Conservation (phyloP, 2,797 vertebrate species). For the Chromobotia macracanthus region DNA sequence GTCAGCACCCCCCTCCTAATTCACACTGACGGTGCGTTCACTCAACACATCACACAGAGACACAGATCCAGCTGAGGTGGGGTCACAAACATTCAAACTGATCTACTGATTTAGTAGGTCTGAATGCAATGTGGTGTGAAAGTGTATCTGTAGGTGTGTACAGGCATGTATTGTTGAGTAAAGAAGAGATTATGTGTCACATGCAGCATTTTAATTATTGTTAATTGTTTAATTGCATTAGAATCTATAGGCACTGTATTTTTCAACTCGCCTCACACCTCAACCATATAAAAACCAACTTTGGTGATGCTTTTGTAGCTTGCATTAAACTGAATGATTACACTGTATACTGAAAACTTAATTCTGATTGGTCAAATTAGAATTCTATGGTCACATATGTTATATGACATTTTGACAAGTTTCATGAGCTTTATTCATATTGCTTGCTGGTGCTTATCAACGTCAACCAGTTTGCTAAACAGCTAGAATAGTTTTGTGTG, state of each 20-base stretch:
- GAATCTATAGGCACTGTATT: not conserved
- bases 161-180: not conserved
- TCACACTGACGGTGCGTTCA: constrained; percentile 36
- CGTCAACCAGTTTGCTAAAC: no score
- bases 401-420: not conserved
- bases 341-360: not conserved
- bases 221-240: no score
- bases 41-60: constrained; percentile 26
- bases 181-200: not conserved
- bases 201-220: no score
- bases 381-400: not conserved
- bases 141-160: not conserved
- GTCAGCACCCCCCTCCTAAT: constrained; percentile 46
- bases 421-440: no score
- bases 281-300: not conserved
- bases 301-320: not conserved
- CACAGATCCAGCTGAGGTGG: constrained; percentile 33
- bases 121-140: not conserved
- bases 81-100: constrained; percentile 13
- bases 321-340: not conserved
- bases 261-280: not conserved
- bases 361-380: not conserved
- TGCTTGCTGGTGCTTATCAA: no score
- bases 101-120: not conserved
- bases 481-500: not conserved